A percentile compares a stretch with the other conserved stretches of the same genome.
Evolutionary conservation across 2,888 invertebrate species (phyloP).

Genomic region (Ariolimax columbianus): DNA sequence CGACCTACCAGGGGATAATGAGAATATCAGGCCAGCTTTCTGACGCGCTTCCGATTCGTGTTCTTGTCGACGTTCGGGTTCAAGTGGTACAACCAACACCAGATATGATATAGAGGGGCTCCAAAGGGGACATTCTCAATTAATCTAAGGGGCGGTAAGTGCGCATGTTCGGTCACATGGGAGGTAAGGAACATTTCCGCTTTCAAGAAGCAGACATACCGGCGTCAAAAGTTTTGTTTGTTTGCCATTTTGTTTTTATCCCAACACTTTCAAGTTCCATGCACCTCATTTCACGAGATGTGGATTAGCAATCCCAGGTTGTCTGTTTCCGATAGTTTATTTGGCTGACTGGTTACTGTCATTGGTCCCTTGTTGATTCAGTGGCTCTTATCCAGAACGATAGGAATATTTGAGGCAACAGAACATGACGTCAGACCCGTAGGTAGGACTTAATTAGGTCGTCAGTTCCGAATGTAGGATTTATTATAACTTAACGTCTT

Average conservation of each 20-base stretch:
- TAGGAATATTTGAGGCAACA: no score
- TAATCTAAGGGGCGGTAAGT: slow-evolving; percentile 39
- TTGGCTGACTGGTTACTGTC: neutral
- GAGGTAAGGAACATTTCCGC: slow-evolving; percentile 31
- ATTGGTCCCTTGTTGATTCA: no score
- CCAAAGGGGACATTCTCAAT: slow-evolving; percentile 39
- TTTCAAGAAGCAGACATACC: slow-evolving; percentile 16
- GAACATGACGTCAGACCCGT: no score
- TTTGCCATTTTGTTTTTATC: slow-evolving; percentile 5
- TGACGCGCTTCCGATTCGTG: slow-evolving; percentile 30
- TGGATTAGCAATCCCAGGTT: neutral
- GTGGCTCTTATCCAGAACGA: no score
- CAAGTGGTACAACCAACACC: slow-evolving; percentile 13
- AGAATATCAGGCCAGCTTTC: slow-evolving; percentile 38
- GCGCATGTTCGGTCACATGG: slow-evolving; percentile 36
- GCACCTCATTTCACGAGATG: neutral
- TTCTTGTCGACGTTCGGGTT: slow-evolving; percentile 8
- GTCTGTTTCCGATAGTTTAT: neutral
- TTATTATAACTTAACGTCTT: no score
- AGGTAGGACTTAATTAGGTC: no score
- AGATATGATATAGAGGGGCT: slow-evolving; percentile 37
- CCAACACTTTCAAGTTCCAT: neutral
- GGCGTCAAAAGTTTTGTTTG: slow-evolving; percentile 33
- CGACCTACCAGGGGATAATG: slow-evolving; percentile 1
- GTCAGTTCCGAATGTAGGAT: no score